Evolutionary conservation across 2,888 invertebrate species (phyloP), one percentile per base, ranked within the genome.

Genomic region (Hydropsyche betteni): DNA sequence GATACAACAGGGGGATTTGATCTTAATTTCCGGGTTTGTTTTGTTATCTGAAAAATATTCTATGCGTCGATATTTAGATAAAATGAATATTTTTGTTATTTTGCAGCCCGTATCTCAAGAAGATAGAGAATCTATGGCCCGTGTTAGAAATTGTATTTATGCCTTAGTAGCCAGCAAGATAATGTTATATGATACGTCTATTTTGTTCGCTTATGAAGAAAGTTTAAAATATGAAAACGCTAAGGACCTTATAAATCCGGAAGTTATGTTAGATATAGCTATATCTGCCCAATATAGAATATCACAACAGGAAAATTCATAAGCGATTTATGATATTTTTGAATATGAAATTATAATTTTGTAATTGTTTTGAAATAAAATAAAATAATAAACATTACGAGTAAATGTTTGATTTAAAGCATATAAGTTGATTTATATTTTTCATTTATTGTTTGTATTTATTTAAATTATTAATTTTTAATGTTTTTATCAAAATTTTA

Each of bases 121-220:
- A 0, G 94, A 95, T 80, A 89, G 98, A 74, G 93, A 95, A 85
- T 91, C 92, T n/a, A 95, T 99, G 82, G 92, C 93, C 0, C 89
- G 99, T 75, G 85, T 98, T 34, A 90, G 94, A 74, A 98, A 98
- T 84, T 97, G 97, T 83, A 93, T 99, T 78, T 85, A 94, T 68
- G 93, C 95, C 0, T 86, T 99, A 74, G 93, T 95, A 0, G 91
- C 94, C 34, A 93, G 95, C 80, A 94, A 94, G 83, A 93, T 98
- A 86, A 92, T 96, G 89, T 85, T 99, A 2, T 97, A 93, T 81
- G 97, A 98, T 82, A 96, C 97, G 0, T 96, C 95, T 81, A 94
- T 98, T 68, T 89, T 93, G 80, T 94, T 94, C 83, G 96, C 97
- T 0, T 98, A 92, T 84, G 96, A 97, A 80, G 95, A 94, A 82